Conservation (phyloP, 2,888 invertebrate species). For the Gerris lacustris region DNA sequence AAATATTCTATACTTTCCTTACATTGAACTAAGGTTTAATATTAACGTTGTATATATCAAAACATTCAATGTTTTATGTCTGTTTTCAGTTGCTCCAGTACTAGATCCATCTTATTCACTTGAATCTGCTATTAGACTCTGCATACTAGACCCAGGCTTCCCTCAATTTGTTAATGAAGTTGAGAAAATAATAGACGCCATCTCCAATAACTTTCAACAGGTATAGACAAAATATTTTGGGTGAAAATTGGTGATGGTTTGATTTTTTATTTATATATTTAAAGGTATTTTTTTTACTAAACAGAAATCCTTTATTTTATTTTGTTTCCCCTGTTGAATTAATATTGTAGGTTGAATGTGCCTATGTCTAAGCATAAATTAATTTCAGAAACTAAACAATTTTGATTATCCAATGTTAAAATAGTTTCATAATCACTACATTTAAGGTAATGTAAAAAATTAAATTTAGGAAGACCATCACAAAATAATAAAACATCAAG, state of each 20-base stretch:
- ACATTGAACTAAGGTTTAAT: not conserved
- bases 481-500: not conserved
- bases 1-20: no score
- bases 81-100: constrained; percentile 12
- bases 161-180: constrained; percentile 25
- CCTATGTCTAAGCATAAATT: no score
- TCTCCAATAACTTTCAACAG: not conserved
- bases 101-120: constrained; percentile 25
- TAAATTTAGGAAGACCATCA: not conserved
- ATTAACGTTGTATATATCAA: not conserved
- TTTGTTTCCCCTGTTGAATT: no score
- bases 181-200: constrained; percentile 17
- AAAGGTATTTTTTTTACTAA: no score
- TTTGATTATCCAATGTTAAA: no score
- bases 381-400: no score
- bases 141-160: constrained; percentile 29
- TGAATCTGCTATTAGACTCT: constrained; percentile 26
- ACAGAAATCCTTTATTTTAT: no score
- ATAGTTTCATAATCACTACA: not conserved
- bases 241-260: no score
- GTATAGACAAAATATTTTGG: no score
- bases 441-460: not conserved
- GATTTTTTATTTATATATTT: no score
- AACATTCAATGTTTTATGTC: no score
- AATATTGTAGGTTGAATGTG: no score